Evolutionary conservation across 2,113 vertebrate genomes (phyloP).

Genomic region (Pseudopodoces humilis): DNA sequence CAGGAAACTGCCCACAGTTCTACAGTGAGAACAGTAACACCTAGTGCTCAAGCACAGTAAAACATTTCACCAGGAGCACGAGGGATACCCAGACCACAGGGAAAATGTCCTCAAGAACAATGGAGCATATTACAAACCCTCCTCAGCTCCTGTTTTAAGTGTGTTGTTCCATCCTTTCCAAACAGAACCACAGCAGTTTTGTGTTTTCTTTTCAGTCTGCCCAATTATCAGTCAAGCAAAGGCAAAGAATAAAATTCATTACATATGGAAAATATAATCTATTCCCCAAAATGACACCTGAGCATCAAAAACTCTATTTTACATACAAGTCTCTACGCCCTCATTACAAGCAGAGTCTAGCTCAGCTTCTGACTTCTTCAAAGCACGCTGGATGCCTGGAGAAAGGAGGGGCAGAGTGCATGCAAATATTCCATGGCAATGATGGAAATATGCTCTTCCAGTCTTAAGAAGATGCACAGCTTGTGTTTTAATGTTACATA

Average conservation of each 20-base stretch:
- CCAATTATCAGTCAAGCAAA: not conserved
- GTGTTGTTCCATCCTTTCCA: not conserved
- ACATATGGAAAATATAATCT: not conserved
- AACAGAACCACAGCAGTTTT: not conserved
- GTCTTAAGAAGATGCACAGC: accelerated
- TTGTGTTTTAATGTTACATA: not conserved
- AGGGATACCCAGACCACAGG: not conserved
- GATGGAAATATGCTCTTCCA: not conserved
- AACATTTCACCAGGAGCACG: not conserved
- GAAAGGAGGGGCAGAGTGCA: not conserved
- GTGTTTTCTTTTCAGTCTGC: not conserved
- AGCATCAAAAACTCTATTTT: not conserved
- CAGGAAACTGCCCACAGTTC: not conserved
- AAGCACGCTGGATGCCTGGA: not conserved
- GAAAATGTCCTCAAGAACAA: not conserved
- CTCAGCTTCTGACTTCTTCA: not conserved
- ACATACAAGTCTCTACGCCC: not conserved
- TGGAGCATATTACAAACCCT: not conserved
- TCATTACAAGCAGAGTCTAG: not conserved
- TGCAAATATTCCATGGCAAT: not conserved
- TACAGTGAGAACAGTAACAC: not conserved
- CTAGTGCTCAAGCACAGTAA: not conserved
- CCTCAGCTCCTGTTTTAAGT: not conserved
- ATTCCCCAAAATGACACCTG: not conserved
- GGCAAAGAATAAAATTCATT: not conserved